Evolutionary conservation across 2,797 vertebrate species (phyloP), one percentile per base, ranked within the genome.

Genomic region (Fringilla coelebs): DNA sequence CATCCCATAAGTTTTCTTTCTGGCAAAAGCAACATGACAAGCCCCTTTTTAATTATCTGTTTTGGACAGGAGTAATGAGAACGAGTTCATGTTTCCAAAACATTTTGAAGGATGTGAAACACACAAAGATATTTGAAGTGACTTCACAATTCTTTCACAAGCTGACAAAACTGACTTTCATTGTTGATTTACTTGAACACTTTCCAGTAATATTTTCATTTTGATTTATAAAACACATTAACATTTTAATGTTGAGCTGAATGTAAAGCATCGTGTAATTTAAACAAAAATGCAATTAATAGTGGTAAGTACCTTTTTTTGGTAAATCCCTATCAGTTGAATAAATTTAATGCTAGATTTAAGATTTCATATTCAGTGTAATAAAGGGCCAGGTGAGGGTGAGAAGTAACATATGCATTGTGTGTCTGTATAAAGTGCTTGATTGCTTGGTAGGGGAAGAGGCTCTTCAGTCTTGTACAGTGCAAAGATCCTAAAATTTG

Each of bases 31-130:
- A 91, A 76, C 40, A 89, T 90, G 75, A 85, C 95, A 96, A 82
- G 78, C 66, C 94, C 62, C 87, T 87, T 87, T 90, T 96, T 94
- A 96, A 72, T 93, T 71, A 95, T 90, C 96, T 97, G 52, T 57
- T 94, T 88, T 93, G 88, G 76, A 94, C 76, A 91, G 76, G 86
- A 95, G 48, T 86, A 80, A 87, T 80, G 84, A 97, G 92, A 80
- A 85, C 94, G 72, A 94, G 16, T 75, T 96, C 34, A 17, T 66
- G 91, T 97, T 97, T 94, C 75, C 86, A 95, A 95, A 97, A 91
- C 52, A 68, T 89, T 66, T 72, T 66, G 60, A 78, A 84, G 48
- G 78, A 83, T 34, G 17, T 70, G 55, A 57, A 92, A 43, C 32
- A 22, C 40, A 14, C n/a, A 66, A 28, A 83, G 19, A 10, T 85